Evolutionary conservation across 2,797 vertebrate species (phyloP), one percentile per base, ranked within the genome.

Genomic region (Phylloscopus collybita): DNA sequence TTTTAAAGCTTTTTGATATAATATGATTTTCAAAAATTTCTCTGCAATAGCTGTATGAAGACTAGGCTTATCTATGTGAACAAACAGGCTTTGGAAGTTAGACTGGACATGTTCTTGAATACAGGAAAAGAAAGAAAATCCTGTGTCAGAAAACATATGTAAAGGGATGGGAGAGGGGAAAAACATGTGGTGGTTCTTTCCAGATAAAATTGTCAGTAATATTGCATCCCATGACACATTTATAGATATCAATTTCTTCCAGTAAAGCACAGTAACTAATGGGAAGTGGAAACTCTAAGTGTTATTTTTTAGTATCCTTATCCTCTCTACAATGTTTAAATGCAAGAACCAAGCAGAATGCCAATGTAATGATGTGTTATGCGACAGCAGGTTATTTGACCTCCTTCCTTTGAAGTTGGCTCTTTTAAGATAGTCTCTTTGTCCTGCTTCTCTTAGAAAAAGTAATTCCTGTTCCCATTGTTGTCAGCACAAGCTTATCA

Each of bases 391-490:
- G 88, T 95, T 95, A 93, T 90, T 79, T 95, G 95, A 94, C 93
- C 92, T 88, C 51, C n/a, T 71, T 84, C 70, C 83, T 95, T 96
- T 96, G 92, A 93, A 92, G 86, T 29, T 54, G 66, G n/a, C 20
- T 93, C 80, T 94, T 94, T 90, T 57, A 92, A 90, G 90, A 76
- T 44, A 90, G 50, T 34, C 90, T 83, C 88, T 95, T 95, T 96
- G 93, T 94, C 66, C 45, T 23, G 20, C 12, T 92, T 72, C 72
- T 86, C 59, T 81, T 47, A 86, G 56, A 84, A 94, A 93, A 86
- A 51, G n/a, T 36, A 86, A 81, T 88, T 93, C 73, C 44, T 73
- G 47, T 84, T 95, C 70, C 74, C 62, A 81, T 81, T 95, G 90
- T 86, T 82, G 67, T 90, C 88, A 88, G 54, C 3, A 3, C 30